Evolutionary conservation across 1,140 invertebrate species (phyloP).

Genomic region (Aethina tumida): DNA sequence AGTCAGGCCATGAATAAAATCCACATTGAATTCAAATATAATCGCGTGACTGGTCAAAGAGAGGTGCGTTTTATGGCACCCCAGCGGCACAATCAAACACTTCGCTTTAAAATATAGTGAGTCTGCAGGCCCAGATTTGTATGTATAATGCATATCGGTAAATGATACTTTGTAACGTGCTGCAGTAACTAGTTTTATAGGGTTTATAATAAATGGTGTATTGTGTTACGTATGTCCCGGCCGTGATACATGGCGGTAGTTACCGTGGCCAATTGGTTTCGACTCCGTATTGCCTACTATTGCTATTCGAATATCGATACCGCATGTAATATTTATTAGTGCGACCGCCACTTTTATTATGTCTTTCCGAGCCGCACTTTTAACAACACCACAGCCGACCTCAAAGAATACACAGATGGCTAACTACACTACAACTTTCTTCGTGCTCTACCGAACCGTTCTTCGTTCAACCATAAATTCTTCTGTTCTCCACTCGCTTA

Average conservation of each 20-base stretch:
- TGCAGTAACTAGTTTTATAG: conserved; percentile 27
- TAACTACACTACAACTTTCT: too few species aligned
- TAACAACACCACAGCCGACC: too few species aligned
- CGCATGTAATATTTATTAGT: conserved; percentile 25
- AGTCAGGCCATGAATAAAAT: conserved; percentile 18
- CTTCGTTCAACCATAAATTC: too few species aligned
- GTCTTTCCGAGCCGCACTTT: too few species aligned
- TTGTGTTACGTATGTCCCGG: conserved; percentile 26
- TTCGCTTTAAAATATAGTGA: conserved; percentile 16
- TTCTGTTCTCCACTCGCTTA: too few species aligned
- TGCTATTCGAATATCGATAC: conserved; percentile 14
- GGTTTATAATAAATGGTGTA: conserved; percentile 27
- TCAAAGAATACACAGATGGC: too few species aligned
- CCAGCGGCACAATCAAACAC: conserved; percentile 21
- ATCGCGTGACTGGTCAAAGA: conserved; percentile 19
- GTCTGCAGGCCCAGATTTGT: conserved; percentile 14
- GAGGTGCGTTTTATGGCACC: conserved; percentile 26
- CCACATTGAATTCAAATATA: conserved; percentile 25
- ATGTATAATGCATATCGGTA: conserved; percentile 29
- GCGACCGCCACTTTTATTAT: too few species aligned
- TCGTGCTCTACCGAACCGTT: too few species aligned
- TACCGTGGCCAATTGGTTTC: conserved; percentile 24
- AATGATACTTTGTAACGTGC: conserved; percentile 21
- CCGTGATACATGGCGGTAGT: conserved; percentile 27
- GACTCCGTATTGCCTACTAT: conserved; percentile 15